Base-by-base conservation (phyloP, 2,888 invertebrate genomes). In the Lithophane ornitopus region DNA sequence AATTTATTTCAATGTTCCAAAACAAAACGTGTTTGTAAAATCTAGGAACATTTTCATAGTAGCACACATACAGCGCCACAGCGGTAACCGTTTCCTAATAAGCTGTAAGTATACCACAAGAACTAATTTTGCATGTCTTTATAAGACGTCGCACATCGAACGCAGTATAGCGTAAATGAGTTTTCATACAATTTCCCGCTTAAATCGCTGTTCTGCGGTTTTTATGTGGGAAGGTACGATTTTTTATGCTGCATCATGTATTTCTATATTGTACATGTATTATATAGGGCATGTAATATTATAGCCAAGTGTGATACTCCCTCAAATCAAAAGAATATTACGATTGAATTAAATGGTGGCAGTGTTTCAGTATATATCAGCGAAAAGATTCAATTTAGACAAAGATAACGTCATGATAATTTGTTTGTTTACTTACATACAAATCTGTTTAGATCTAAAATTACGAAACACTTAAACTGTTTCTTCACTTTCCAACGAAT, bases 101-200 rank as follows among this genome's bases (percentile, higher is more conserved):
- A 12, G 3, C 7, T 54, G 16, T 68, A 28, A 41, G 28, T 54
- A 41, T 6, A 66, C 44, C 59, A 28, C 59, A 41, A 65, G 46
- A 56, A 58, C 58, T 67, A 58, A 77, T 77, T 80, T 69, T 61
- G 49, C 65, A 26, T 26, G 14, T 52, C 54, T 68, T 44, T 28
- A 63, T 59, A 19, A 28, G 39, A 39, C n/a, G 11, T 28, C 19
- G 1, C 54, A 67, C 46, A 49, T 59, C 34, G 14, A 44, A 73
- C 58, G 41, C 67, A 78, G 62, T 70, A 59, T 41, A 46, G 7
- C 3, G 54, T 56, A 49, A 81, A 63, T 69, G 62, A 78, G 56
- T 78, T 69, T 77, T 70, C 58, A 19, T 58, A 46, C 19, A 67
- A 80, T 58, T 52, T 62, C 14, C 14, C 22, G 26, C 59, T 44